A percentile compares a stretch with the other conserved stretches of the same genome.
Conservation (phyloP, 2,113 vertebrate species). For the Leptosomus discolor region DNA sequence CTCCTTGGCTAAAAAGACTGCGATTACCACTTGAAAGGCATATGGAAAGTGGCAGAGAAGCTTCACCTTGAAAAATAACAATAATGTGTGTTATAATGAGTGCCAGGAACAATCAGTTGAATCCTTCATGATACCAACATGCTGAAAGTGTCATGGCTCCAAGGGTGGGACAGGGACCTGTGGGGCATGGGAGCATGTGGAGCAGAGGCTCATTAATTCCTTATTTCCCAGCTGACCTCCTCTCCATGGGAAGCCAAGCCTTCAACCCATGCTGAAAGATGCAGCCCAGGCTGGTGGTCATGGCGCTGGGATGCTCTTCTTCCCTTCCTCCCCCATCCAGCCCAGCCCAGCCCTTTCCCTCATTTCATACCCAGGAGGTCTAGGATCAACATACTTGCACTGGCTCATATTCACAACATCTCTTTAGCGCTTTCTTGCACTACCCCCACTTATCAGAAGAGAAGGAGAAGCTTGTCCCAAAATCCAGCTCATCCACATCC, state of each 20-base stretch:
- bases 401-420: background rate
- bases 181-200: background rate
- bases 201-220: background rate
- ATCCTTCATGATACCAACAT: background rate
- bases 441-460: background rate
- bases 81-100: background rate
- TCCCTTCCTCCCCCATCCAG: background rate
- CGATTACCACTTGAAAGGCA: background rate
- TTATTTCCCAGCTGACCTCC: background rate
- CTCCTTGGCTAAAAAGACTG: background rate
- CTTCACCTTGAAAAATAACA: constrained; percentile 13
- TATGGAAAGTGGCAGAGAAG: background rate
- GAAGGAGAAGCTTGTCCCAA: background rate
- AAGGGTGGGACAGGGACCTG: background rate
- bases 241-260: background rate
- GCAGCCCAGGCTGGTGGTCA: background rate
- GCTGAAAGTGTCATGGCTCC: background rate
- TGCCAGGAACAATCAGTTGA: background rate
- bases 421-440: background rate
- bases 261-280: background rate
- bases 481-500: background rate
- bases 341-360: background rate
- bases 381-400: background rate
- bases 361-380: background rate
- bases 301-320: background rate